Evolutionary conservation across 2,888 invertebrate species (phyloP).

Genomic region (Capitulum mitella): DNA sequence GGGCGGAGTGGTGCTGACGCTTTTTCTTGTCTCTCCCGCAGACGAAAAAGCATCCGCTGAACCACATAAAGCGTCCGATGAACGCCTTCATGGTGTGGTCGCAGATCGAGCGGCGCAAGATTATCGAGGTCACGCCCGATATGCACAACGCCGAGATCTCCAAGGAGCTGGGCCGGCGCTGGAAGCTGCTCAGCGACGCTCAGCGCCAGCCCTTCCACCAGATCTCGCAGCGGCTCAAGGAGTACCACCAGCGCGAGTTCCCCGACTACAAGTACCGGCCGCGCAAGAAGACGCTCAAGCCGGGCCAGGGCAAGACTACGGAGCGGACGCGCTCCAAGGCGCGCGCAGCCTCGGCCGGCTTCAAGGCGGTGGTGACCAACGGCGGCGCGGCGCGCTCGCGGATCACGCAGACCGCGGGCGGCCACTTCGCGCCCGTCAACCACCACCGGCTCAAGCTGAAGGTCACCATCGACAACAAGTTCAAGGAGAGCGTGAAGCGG

Average conservation of each 20-base stretch:
- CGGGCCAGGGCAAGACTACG: slow-evolving; percentile 31
- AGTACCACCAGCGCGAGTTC: slow-evolving; percentile 35
- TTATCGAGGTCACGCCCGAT: slow-evolving; percentile 90
- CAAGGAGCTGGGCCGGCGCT: slow-evolving; percentile 64
- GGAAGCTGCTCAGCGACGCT: slow-evolving; percentile 35
- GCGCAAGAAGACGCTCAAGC: slow-evolving; percentile 34
- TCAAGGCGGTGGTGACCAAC: slow-evolving; percentile 31
- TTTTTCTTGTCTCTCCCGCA: too few species aligned
- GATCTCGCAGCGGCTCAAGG: slow-evolving; percentile 35
- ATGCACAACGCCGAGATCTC: slow-evolving; percentile 99
- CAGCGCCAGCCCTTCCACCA: slow-evolving; percentile 36
- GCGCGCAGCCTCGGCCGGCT: neutral
- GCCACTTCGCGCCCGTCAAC: slow-evolving; percentile 36
- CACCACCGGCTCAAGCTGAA: slow-evolving; percentile 51
- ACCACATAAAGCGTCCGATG: slow-evolving; percentile 98
- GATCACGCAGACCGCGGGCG: slow-evolving; percentile 38
- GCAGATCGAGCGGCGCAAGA: slow-evolving; percentile 92
- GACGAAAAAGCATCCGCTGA: slow-evolving; percentile 95
- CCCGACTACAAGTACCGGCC: slow-evolving; percentile 37
- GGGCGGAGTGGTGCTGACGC: too few species aligned
- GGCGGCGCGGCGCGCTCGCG: slow-evolving; percentile 25
- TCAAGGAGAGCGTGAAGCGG: slow-evolving; percentile 40
- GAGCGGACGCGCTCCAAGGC: slow-evolving; percentile 25
- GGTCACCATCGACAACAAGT: slow-evolving; percentile 51
- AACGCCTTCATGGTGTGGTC: slow-evolving; percentile 99